These are phyloP conservation scores for Brachionus plicatilis DNA, from an alignment of 1,140 invertebrate species.

Conservation along the genomic window DNA sequence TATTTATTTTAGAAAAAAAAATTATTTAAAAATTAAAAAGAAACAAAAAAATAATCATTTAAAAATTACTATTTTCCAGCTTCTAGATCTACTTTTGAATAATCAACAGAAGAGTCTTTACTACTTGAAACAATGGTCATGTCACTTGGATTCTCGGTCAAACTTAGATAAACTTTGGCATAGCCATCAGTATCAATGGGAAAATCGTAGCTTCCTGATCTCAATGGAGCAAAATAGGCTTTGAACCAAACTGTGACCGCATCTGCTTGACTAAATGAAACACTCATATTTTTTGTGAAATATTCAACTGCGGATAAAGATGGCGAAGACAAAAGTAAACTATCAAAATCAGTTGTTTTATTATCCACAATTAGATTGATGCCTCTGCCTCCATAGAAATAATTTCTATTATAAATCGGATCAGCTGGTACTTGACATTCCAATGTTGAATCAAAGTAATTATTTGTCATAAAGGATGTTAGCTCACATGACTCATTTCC, in stretches of 20 bases:
- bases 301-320: background rate
- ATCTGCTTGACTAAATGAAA: background rate
- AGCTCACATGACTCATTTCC: background rate
- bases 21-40: background rate
- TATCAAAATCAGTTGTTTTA: background rate
- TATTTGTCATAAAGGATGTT: background rate
- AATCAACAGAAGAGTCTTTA: background rate
- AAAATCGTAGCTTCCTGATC: constrained; percentile 11
- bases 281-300: background rate
- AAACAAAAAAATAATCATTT: background rate
- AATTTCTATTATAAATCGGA: background rate
- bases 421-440: background rate
- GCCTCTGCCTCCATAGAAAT: constrained; percentile 28
- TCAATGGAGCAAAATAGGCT: constrained; percentile 16
- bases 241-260: constrained; percentile 11
- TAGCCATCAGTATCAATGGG: constrained; percentile 1
- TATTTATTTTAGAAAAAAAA: background rate
- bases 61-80: background rate
- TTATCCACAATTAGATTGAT: background rate
- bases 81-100: background rate
- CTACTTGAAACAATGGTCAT: background rate
- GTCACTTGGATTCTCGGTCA: background rate
- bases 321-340: background rate
- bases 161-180: background rate
- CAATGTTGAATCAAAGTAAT: background rate